Base-by-base conservation (phyloP, 2,113 vertebrate genomes). In the Catharus bicknelli region DNA sequence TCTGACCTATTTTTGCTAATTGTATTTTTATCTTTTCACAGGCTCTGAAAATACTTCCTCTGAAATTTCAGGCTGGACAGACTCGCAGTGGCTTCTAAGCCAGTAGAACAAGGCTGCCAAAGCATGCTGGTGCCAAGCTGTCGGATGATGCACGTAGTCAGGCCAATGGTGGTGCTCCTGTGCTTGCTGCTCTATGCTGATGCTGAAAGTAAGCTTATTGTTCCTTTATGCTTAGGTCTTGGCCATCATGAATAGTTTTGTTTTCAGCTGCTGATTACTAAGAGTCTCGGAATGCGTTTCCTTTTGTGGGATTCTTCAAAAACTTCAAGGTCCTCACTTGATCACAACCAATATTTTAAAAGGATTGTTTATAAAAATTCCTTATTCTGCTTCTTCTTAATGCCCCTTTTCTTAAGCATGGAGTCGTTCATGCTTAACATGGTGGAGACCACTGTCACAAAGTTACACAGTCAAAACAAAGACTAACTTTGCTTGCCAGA, bases 1-100 rank as follows among this genome's bases (percentile, higher is more conserved):
- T 74, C 16, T 34, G 3, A 19, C 9, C 22, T 73, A 0, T 61
- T 83, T 40, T 67, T 93, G 62, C 82, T 97, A 95, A 98, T 27
- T 34, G 6, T 93, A 45, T 96, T 84, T 86, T 89, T 83, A 85
- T 97, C 66, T 97, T 72, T 90, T 51, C 38, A 51, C 97, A 99
- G 99, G 98, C 98, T 99, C 98, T 99, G 98, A 99, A 98, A 98
- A 98, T 93, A 97, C 97, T 98, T 98, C 98, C 97, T 98, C 98
- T 98, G 98, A 98, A 98, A 97, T 98, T 98, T 97, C 98, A 97
- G 97, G 98, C 96, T 90, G 94, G 97, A 97, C 97, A 98, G 97
- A 98, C 97, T 98, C 62, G 93, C 97, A 96, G 98, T 91, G 94
- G 98, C 97, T 97, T 95, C 97, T 96, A 98, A 98, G 98, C 98